Conservation (phyloP, 2,797 vertebrate species). For the Alca torda region DNA sequence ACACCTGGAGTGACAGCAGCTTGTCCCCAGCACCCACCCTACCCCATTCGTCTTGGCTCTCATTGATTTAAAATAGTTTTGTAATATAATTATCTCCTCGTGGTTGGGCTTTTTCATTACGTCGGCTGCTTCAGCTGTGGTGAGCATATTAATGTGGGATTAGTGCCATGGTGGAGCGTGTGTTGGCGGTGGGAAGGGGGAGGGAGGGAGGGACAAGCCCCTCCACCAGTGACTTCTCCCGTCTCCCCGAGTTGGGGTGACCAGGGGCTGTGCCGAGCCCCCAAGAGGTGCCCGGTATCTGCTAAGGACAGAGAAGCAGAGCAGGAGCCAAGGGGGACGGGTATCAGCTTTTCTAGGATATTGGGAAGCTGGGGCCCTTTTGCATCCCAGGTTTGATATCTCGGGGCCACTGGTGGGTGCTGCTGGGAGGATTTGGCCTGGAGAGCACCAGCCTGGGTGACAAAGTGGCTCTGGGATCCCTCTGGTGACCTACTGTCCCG, state of each 20-base stretch:
- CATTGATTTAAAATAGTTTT: slow-evolving; percentile 37
- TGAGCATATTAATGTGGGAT: slow-evolving; percentile 9
- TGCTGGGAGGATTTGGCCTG: neutral
- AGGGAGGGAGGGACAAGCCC: neutral
- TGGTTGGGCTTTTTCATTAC: slow-evolving; percentile 18
- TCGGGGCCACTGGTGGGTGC: neutral
- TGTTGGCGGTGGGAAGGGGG: neutral
- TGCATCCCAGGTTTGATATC: neutral
- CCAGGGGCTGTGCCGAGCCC: neutral
- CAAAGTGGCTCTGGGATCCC: neutral
- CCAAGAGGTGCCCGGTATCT: neutral
- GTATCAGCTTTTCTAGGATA: neutral
- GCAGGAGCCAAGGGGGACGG: fast-evolving
- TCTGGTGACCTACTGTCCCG: neutral
- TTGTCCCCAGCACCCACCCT: neutral
- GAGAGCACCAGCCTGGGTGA: neutral
- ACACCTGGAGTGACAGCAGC: neutral
- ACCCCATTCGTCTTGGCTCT: neutral
- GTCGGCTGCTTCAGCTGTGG: neutral
- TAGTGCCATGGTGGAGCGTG: neutral
- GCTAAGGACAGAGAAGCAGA: neutral
- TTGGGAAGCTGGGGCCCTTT: neutral
- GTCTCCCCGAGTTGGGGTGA: fast-evolving
- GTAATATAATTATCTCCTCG: neutral
- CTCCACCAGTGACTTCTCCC: fast-evolving